Base-by-base conservation (phyloP, 2,888 invertebrate genomes). In the Lymantria dispar region DNA sequence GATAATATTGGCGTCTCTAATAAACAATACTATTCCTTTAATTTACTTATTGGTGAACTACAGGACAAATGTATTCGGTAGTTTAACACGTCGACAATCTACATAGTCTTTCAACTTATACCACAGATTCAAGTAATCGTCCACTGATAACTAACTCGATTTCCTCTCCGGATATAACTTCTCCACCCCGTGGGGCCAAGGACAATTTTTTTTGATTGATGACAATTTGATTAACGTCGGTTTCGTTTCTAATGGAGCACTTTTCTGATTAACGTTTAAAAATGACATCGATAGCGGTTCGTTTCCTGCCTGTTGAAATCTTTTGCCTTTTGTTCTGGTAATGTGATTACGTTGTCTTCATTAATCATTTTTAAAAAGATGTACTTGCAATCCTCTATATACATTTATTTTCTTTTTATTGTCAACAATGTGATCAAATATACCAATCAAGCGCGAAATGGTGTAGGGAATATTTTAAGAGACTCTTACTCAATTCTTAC, bases 101-200 rank as follows among this genome's bases (percentile, higher is more conserved):
- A 22, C 22, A 22, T 22, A 22, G 22, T 40, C 62, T 54, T 45
- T 13, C 31, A n/a, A 45, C 22, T 50, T 45, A 30, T 12, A 13
- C 52, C 51, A 38, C n/a, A 1, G 7, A 30, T 40, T 46, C 39
- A 43, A 38, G 50, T 60, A 64, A 67, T 67, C 64, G 67, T 54
- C 43, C 48, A 52, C 53, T 50, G 62, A 67, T 67, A 64, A 54
- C 60, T 72, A 64, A 72, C 62, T 73, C 74, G 68, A 80, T 80
- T 74, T 79, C 78, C 81, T 58, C 54, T 39, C 52, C 72, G 81
- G 82, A 78, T 78, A 80, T 79, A 70, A 74, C 74, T 73, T 80
- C 72, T 72, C 62, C 60, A 45, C 53, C n/a, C n/a, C n/a, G n/a
- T n/a, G 12, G 60, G 57, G 59, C 50, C 64, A 63, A 63, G 60